Conservation (phyloP, 2,888 invertebrate genomes). For the Uloborus plumipes region DNA sequence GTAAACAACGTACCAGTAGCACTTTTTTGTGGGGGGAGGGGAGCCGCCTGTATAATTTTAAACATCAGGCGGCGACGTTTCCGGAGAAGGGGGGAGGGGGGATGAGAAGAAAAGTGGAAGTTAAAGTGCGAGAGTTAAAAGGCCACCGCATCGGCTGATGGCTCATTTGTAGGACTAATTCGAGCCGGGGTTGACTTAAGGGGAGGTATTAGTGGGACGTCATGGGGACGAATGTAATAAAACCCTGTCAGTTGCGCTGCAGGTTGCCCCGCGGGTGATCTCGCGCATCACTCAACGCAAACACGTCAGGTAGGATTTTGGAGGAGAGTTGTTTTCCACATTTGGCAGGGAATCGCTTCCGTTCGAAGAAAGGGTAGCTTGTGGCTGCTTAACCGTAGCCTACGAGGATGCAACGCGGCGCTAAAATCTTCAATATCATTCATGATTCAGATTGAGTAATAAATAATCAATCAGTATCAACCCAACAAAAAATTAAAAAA, state of each 20-base stretch:
- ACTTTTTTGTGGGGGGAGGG: no score
- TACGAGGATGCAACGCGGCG: no score
- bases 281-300: slow-evolving; percentile 15
- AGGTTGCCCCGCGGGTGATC: slow-evolving; percentile 19
- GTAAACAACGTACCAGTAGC: no score
- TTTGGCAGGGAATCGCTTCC: slow-evolving; percentile 31
- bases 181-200: slow-evolving; percentile 32
- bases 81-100: not conserved
- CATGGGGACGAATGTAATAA: slow-evolving; percentile 42
- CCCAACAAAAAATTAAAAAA: no score
- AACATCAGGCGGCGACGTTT: no score
- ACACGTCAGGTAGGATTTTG: slow-evolving; percentile 9
- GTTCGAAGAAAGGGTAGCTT: no score
- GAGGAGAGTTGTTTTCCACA: not conserved
- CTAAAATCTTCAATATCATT: no score
- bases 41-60: no score
- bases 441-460: no score
- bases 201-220: slow-evolving; percentile 42
- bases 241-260: slow-evolving; percentile 44
- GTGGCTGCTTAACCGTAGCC: no score
- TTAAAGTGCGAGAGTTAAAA: slow-evolving; percentile 28
- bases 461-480: no score
- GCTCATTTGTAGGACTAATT: slow-evolving; percentile 55
- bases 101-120: not conserved
- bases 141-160: slow-evolving; percentile 33